Conservation (phyloP, 2,797 vertebrate genomes). For the Hemitrygon akajei region DNA sequence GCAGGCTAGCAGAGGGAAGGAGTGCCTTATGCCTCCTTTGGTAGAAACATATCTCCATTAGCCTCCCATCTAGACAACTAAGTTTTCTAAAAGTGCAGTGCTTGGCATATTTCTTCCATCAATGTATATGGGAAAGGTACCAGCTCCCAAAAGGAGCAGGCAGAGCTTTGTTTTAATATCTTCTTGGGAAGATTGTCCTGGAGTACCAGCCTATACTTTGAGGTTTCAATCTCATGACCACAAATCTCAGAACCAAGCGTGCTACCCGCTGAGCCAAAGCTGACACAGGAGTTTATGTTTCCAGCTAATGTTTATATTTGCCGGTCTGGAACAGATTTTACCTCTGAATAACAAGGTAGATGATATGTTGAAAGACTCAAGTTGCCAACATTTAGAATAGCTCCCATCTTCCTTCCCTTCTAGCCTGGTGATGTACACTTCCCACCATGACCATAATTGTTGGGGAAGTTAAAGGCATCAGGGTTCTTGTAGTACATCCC, state of each 20-base stretch:
- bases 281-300: conserved; percentile 11
- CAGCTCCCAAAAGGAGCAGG: background rate
- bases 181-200: background rate
- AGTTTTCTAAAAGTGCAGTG: background rate
- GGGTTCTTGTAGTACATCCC: too few species aligned
- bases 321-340: background rate
- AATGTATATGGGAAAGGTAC: too few species aligned
- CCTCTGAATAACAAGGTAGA: background rate
- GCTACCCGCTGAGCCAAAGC: background rate
- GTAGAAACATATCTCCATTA: too few species aligned
- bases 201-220: too few species aligned
- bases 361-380: background rate
- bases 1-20: too few species aligned
- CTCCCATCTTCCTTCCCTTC: background rate
- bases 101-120: too few species aligned
- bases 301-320: conserved; percentile 10
- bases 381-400: background rate
- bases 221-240: background rate
- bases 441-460: background rate
- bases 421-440: background rate
- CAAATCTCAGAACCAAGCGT: background rate
- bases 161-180: background rate
- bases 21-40: too few species aligned
- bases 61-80: background rate
- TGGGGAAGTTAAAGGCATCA: background rate